Conservation (phyloP, 2,113 vertebrate genomes). For the Petromus typicus region DNA sequence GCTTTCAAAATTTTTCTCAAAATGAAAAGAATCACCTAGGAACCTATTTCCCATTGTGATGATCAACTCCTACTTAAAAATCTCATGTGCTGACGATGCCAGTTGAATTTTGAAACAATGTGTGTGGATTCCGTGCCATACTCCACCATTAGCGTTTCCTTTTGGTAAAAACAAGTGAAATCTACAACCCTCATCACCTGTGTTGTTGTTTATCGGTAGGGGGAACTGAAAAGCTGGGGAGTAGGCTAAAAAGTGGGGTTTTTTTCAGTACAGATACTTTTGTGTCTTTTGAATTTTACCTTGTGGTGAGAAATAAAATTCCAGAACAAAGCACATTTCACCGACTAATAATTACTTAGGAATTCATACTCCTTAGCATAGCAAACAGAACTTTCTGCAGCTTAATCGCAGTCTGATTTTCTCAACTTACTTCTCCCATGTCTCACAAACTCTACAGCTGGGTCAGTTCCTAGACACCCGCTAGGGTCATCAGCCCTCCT, state of each 20-base stretch:
- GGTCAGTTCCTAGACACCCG: background rate
- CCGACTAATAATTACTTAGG: background rate
- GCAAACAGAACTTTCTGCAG: background rate
- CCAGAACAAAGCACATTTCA: background rate
- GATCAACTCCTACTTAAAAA: background rate
- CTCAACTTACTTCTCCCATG: background rate
- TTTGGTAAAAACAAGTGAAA: background rate
- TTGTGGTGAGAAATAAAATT: background rate
- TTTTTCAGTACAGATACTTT: constrained; percentile 40
- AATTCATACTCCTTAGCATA: background rate
- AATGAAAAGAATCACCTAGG: background rate
- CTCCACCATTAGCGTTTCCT: background rate
- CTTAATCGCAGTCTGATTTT: background rate
- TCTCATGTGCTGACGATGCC: background rate
- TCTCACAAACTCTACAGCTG: background rate
- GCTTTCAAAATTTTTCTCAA: constrained; percentile 11
- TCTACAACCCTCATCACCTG: background rate
- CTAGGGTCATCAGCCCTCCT: too few relatives aligned
- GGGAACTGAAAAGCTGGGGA: background rate
- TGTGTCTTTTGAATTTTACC: constrained; percentile 21
- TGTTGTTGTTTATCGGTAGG: background rate
- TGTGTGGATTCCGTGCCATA: background rate
- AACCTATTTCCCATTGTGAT: background rate
- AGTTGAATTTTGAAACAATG: background rate
- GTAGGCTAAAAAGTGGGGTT: background rate